These are phyloP conservation scores for Apomyelois bistriatella DNA, from an alignment of 2,888 invertebrate genomes.

Conservation along the genomic window DNA sequence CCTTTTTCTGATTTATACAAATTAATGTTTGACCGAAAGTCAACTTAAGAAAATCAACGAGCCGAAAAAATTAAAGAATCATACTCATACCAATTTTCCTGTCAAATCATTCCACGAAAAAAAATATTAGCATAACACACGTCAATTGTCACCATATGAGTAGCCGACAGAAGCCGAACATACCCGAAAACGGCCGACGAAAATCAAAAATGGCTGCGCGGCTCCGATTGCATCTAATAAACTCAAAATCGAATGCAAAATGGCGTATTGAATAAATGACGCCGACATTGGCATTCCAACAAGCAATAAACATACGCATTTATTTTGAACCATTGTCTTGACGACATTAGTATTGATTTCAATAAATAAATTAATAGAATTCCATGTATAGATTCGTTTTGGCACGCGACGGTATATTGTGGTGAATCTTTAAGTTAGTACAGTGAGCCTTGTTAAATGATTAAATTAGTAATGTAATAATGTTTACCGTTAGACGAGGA, in stretches of 20 bases:
- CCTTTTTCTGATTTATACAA: too few relatives aligned
- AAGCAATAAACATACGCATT: conserved; percentile 75
- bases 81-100: conserved; percentile 9
- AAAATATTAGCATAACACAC: conserved; percentile 50
- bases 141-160: conserved; percentile 61
- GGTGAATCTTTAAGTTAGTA: conserved; percentile 63
- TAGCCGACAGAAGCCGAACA: conserved; percentile 50
- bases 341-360: conserved; percentile 79
- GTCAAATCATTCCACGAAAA: conserved; percentile 50
- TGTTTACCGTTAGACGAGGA: conserved; percentile 5
- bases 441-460: background rate
- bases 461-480: conserved; percentile 2
- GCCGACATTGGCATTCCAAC: conserved; percentile 75
- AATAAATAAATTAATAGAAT: conserved; percentile 79
- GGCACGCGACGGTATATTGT: conserved; percentile 71
- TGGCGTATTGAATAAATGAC: conserved; percentile 75
- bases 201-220: conserved; percentile 68
- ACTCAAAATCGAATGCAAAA: conserved; percentile 78
- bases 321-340: conserved; percentile 77
- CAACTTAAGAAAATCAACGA: background rate
- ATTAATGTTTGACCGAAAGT: too few relatives aligned
- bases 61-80: too few relatives aligned
- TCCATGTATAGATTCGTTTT: conserved; percentile 70
- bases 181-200: conserved; percentile 60
- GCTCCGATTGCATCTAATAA: conserved; percentile 79